These are phyloP conservation scores for Halcyon smyrnensis DNA, from an alignment of 2,797 vertebrate genomes.

Conservation along the genomic window DNA sequence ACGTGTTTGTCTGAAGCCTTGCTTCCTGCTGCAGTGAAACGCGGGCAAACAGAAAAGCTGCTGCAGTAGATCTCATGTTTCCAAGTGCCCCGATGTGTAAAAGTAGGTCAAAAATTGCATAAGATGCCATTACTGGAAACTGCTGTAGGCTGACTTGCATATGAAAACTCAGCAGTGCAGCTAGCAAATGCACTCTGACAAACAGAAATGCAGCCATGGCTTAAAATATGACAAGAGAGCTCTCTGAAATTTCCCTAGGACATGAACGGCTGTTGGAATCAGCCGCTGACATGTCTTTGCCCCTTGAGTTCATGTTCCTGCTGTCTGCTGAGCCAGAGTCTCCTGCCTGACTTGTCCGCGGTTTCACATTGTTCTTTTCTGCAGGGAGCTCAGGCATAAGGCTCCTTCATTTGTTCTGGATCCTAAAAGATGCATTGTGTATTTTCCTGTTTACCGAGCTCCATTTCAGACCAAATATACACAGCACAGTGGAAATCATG, in stretches of 20 bases:
- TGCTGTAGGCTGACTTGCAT: slow-evolving; percentile 59
- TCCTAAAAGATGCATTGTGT: rapidly evolving
- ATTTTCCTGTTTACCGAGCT: not conserved
- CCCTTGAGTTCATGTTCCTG: not conserved
- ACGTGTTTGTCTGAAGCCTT: not conserved
- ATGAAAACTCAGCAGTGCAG: slow-evolving; percentile 43
- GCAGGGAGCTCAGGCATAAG: not conserved
- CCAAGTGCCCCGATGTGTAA: not conserved
- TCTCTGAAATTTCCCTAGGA: slow-evolving; percentile 28
- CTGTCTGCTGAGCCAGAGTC: slow-evolving; percentile 26
- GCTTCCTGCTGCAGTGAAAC: not conserved
- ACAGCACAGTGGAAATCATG: not conserved
- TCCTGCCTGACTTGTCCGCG: slow-evolving; percentile 12
- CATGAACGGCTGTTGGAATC: not conserved
- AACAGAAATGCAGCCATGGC: slow-evolving; percentile 35
- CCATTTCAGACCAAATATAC: not conserved
- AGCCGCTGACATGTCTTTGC: not conserved
- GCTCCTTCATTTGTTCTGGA: not conserved
- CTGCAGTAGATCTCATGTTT: not conserved
- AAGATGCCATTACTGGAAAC: slow-evolving; percentile 65
- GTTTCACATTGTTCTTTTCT: not conserved
- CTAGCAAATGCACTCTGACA: slow-evolving; percentile 58
- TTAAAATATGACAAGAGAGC: slow-evolving; percentile 12
- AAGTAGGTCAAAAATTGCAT: slow-evolving; percentile 71
- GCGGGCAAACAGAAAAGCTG: slow-evolving; percentile 4